These are phyloP conservation scores for Campopleginae sp. DNA, from an alignment of 2,888 invertebrate genomes.

Conservation along the genomic window DNA sequence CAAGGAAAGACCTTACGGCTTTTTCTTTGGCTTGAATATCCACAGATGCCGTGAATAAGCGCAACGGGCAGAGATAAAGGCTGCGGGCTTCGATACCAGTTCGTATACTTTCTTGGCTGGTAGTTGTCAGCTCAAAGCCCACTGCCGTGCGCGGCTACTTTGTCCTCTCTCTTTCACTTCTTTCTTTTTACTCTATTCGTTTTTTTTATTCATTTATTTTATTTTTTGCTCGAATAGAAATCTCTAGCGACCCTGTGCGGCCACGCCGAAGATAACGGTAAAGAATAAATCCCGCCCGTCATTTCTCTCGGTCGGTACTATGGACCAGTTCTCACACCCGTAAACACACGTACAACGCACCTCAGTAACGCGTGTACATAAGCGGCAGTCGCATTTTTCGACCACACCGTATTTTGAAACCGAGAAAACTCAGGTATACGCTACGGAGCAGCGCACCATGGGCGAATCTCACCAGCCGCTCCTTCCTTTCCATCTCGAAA, in stretches of 20 bases:
- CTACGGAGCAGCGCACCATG: not conserved
- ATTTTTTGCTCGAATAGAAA: conserved; percentile 42
- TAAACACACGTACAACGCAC: conserved; percentile 4
- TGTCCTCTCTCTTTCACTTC: not conserved
- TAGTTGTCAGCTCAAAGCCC: conserved; percentile 8
- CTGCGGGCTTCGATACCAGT: conserved; percentile 8
- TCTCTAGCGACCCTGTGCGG: conserved; percentile 19
- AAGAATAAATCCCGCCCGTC: conserved; percentile 59
- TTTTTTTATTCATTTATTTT: conserved; percentile 16
- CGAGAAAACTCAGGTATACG: not conserved
- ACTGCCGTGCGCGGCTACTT: conserved; percentile 44
- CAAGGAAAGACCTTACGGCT: conserved; percentile 12
- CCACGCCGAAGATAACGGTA: conserved; percentile 53
- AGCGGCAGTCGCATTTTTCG: not conserved
- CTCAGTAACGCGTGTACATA: not conserved
- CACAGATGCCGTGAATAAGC: conserved; percentile 10
- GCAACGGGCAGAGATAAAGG: conserved; percentile 14
- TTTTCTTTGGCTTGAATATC: not conserved
- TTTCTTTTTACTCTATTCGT: conserved; percentile 13
- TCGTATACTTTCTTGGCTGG: conserved; percentile 4
- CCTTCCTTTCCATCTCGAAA: conserved; percentile 1
- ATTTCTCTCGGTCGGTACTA: not conserved
- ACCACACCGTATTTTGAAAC: not conserved
- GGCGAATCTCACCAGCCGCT: not conserved
- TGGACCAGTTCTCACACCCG: not conserved